phyloP scores from a whole-genome alignment of 2,888 invertebrate species.

The Scaptomyza tumidula region DNA sequence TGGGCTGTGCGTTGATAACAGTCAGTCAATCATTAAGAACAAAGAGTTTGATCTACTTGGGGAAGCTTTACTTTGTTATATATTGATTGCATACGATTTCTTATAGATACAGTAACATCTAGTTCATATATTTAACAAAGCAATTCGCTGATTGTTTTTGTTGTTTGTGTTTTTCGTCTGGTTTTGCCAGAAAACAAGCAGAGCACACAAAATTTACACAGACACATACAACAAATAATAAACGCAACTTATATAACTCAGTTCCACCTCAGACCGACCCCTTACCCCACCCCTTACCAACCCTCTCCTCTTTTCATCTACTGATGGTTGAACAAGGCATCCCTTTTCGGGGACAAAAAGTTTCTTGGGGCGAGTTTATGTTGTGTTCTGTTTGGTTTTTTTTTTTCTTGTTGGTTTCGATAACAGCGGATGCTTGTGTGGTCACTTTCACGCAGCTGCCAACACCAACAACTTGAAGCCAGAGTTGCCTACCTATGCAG shows the following conservation, averaged over 20 bases:
- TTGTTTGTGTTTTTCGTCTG: conserved; percentile 1
- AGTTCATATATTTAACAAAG: neutral
- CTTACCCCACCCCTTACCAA: neutral
- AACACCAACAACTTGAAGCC: conserved; percentile 53
- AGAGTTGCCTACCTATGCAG: conserved; percentile 60
- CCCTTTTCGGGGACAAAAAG: conserved; percentile 60
- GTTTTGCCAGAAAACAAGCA: conserved; percentile 66
- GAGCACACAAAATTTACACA: conserved; percentile 38
- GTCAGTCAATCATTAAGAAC: no score
- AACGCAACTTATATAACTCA: conserved; percentile 78
- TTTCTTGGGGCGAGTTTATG: conserved; percentile 73
- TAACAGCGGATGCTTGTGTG: conserved; percentile 70
- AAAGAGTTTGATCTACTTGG: no score
- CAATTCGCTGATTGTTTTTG: neutral
- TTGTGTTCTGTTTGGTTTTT: neutral
- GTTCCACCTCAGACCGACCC: conserved; percentile 25
- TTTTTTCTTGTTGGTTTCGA: conserved; percentile 30
- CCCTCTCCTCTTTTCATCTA: rapidly evolving
- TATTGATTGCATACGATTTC: no score
- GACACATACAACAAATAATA: conserved; percentile 57
- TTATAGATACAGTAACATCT: conserved; percentile 8
- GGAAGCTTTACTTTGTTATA: no score
- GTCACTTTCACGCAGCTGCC: conserved; percentile 77
- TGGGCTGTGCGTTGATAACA: neutral
- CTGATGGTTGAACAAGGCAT: conserved; percentile 30